Conservation (phyloP, 2,888 invertebrate genomes). For the Lathronympha strigana region DNA sequence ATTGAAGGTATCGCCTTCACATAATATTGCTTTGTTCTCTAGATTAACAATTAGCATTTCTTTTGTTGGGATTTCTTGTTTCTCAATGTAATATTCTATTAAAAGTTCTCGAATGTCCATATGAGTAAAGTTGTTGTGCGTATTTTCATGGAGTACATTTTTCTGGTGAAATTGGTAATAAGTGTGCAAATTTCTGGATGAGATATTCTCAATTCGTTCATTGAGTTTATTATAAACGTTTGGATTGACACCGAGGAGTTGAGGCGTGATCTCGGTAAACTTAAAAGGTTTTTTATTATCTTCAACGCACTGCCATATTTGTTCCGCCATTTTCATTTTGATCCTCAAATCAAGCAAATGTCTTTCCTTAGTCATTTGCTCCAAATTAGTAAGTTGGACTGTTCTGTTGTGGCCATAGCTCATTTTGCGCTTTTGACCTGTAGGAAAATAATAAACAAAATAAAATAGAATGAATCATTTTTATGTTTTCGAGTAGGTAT, state of each 20-base stretch:
- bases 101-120: slow-evolving; percentile 18
- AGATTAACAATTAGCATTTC: slow-evolving; percentile 8
- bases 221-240: neutral
- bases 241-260: neutral
- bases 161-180: neutral
- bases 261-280: neutral
- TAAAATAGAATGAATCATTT: too few relatives aligned
- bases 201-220: neutral
- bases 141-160: neutral
- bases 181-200: neutral
- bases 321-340: slow-evolving; percentile 11
- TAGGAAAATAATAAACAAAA: neutral
- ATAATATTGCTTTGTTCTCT: neutral
- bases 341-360: neutral
- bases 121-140: neutral
- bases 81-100: slow-evolving; percentile 25
- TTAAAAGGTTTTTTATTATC: neutral
- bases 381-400: slow-evolving; percentile 6
- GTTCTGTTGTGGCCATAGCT: too few relatives aligned
- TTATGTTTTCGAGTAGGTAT: too few relatives aligned
- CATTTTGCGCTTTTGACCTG: neutral
- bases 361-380: neutral
- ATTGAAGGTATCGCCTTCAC: neutral
- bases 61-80: slow-evolving; percentile 9
- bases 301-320: neutral